These are phyloP conservation scores for Actenoides lindsayi DNA, from an alignment of 2,113 vertebrate genomes.

Conservation along the genomic window DNA sequence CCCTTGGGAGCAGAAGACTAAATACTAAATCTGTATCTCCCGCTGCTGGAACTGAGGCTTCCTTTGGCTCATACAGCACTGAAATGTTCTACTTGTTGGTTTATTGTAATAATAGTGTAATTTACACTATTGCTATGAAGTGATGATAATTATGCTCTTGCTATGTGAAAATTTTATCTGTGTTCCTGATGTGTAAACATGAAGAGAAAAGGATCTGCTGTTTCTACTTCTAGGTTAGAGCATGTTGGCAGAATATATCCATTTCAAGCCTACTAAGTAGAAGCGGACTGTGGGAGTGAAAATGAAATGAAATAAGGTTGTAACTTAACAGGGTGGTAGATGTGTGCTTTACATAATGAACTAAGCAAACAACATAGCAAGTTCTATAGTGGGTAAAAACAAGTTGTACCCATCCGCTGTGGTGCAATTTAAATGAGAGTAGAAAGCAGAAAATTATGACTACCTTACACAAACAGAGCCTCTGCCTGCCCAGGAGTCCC, in stretches of 20 bases:
- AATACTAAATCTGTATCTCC: conserved; percentile 1
- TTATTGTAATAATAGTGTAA: background rate
- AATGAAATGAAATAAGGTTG: background rate
- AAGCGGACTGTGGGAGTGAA: background rate
- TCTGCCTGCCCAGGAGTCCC: background rate
- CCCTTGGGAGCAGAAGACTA: background rate
- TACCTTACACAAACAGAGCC: background rate
- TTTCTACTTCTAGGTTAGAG: background rate
- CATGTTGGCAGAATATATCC: background rate
- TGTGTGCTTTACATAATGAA: background rate
- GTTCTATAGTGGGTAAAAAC: background rate
- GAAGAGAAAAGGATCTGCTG: background rate
- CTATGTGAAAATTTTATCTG: background rate
- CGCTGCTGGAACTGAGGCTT: background rate
- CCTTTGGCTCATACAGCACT: background rate
- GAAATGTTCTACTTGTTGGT: background rate
- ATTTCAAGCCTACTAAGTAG: background rate
- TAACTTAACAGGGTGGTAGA: background rate
- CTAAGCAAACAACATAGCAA: background rate
- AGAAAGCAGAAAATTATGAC: background rate
- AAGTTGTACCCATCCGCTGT: background rate
- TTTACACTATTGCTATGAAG: background rate
- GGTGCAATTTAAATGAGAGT: background rate
- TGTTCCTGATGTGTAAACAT: background rate
- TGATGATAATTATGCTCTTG: background rate